phyloP scores from a whole-genome alignment of 35 echinoderm and acorn worm species.

The Patiria miniata region DNA sequence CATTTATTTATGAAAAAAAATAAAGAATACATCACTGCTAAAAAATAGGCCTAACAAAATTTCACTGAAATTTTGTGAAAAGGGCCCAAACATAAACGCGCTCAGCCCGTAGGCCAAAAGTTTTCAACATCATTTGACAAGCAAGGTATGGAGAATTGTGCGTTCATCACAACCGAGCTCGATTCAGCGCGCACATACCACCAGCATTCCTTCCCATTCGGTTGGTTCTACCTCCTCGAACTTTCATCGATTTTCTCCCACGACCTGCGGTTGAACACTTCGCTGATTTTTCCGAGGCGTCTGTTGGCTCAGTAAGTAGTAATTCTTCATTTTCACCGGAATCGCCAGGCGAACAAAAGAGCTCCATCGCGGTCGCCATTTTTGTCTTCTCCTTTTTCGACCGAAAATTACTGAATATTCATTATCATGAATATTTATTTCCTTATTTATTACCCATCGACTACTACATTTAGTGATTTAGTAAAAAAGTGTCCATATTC shows the following conservation, averaged over 20 bases:
- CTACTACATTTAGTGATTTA: too few species aligned
- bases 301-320: background rate
- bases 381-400: conserved; percentile 14
- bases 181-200: background rate
- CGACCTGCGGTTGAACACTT: background rate
- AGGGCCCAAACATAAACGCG: background rate
- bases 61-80: too few species aligned
- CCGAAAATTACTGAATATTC: too few species aligned
- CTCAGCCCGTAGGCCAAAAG: conserved; percentile 26
- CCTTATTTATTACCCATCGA: too few species aligned
- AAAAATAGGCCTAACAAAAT: too few species aligned
- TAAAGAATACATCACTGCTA: too few species aligned
- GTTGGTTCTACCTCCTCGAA: background rate
- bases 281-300: background rate
- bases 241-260: background rate
- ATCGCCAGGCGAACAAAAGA: conserved; percentile 1
- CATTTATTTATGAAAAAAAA: too few species aligned
- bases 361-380: conserved; percentile 6
- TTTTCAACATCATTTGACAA: background rate
- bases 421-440: too few species aligned
- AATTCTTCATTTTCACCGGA: background rate
- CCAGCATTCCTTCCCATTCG: background rate
- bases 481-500: too few species aligned
- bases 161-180: background rate
- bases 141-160: conserved; percentile 27